These are phyloP conservation scores for Agrilus mali DNA, from an alignment of 2,888 invertebrate species.

Conservation along the genomic window DNA sequence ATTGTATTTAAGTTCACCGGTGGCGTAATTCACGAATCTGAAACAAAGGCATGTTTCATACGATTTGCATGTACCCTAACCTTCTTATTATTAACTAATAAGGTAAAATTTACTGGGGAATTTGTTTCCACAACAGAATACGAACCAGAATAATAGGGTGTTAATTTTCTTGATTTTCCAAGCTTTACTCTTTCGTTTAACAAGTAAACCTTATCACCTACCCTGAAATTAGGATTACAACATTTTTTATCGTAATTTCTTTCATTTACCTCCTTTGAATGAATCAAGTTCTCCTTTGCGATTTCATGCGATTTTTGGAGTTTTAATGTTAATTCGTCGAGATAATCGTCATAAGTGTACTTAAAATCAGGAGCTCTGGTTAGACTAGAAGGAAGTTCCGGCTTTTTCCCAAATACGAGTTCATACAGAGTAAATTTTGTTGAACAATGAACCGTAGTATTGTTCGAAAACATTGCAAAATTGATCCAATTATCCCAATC, in stretches of 20 bases:
- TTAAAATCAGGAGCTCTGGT: constrained; percentile 18
- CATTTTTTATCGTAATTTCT: constrained; percentile 4
- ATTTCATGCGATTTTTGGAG: constrained; percentile 12
- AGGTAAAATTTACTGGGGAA: too few relatives aligned
- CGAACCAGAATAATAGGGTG: too few relatives aligned
- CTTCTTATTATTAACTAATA: too few relatives aligned
- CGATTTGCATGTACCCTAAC: too few relatives aligned
- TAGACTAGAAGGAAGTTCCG: constrained; percentile 16
- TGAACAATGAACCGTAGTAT: constrained; percentile 19
- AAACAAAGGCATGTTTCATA: too few relatives aligned
- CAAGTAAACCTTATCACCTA: not conserved
- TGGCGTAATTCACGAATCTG: too few relatives aligned
- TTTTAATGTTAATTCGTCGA: constrained; percentile 16
- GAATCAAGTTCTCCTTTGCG: constrained; percentile 13
- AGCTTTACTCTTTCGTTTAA: too few relatives aligned
- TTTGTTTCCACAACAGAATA: too few relatives aligned
- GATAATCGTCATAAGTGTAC: constrained; percentile 18
- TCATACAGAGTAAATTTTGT: constrained; percentile 24
- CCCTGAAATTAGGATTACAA: not conserved
- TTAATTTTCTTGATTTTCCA: too few relatives aligned
- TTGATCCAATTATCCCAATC: constrained; percentile 24
- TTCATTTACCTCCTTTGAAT: constrained; percentile 5
- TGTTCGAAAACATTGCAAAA: constrained; percentile 23
- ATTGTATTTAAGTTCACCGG: too few relatives aligned
- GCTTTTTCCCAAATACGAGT: constrained; percentile 21